Base-by-base conservation (phyloP, 2,888 invertebrate genomes). In the Cheilosia urbana region DNA sequence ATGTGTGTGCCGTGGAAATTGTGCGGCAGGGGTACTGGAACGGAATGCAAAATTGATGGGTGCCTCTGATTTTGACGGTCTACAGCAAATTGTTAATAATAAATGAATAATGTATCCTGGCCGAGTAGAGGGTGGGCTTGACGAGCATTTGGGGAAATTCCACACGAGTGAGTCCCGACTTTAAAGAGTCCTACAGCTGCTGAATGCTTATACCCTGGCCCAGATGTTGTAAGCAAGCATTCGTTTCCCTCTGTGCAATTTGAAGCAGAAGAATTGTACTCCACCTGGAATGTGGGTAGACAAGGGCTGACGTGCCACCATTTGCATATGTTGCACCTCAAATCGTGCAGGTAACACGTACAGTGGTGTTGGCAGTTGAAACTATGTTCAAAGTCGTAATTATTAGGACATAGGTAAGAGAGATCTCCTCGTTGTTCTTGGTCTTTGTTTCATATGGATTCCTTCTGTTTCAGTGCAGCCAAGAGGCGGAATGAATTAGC, bases 21-120 rank as follows among this genome's bases (percentile, higher is more conserved):
- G 24, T 51, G 2, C 51, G 34, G 30, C 2, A 24, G 37, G 19
- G 58, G 6, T 19, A 5, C n/a, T n/a, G n/a, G n/a, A n/a, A n/a
- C 53, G 65, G 66, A 71, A 78, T 71, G 58, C 34, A 45, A 30
- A 72, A 79, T 53, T 79, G 72, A 72, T 71, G 58, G 42, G 57
- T 49, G n/a, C 62, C 42, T 27, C 69, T 49, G 62, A 17, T 66
- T 42, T 40, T 51, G 58, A 45, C 9, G 60, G 60, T 72, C 57
- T 63, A 37, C 37, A 37, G 37, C 13, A 37, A 37, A 73, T 80
- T 73, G 73, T 73, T 80, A 62, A 80, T 80, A 80, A 80, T 73
- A 68, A 80, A 80, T 62, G 58, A 73, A 73, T 72, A 51, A 42
- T 45, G 47, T 9, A 37, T 37, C 17, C 11, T 40, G 69, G 55